Percentiles rank a stretch among this genome's conserved stretches.
These are phyloP conservation scores for Diorhabda carinulata DNA, from an alignment of 1,140 invertebrate genomes.

Conservation along the genomic window DNA sequence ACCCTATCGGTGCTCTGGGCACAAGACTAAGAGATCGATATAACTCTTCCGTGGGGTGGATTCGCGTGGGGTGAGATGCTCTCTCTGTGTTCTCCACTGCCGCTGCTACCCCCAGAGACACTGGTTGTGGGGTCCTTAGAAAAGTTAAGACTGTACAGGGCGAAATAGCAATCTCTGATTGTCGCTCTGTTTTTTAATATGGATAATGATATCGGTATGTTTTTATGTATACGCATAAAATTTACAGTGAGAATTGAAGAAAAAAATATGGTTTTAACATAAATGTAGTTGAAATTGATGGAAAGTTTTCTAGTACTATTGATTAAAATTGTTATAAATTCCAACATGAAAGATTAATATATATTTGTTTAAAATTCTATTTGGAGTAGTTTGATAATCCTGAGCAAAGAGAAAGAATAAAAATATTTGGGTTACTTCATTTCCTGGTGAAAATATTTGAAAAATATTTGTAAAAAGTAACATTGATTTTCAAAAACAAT, in stretches of 20 bases:
- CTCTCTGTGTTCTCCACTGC: conserved; percentile 26
- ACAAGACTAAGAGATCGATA: conserved; percentile 48
- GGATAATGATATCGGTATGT: not conserved
- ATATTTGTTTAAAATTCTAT: no score
- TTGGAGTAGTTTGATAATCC: no score
- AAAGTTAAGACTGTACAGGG: conserved; percentile 10
- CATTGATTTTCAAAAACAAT: no score
- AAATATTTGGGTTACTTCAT: no score
- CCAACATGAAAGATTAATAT: no score
- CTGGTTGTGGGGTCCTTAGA: conserved; percentile 6
- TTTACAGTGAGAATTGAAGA: not conserved
- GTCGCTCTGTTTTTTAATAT: no score
- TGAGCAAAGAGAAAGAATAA: no score
- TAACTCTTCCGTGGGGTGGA: conserved; percentile 50
- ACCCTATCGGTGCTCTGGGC: conserved; percentile 46
- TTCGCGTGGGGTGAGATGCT: conserved; percentile 39
- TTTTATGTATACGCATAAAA: not conserved
- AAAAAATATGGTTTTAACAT: no score
- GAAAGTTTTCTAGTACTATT: not conserved
- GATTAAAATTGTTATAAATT: not conserved
- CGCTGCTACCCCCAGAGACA: conserved; percentile 20
- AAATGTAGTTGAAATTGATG: not conserved
- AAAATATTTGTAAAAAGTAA: no score
- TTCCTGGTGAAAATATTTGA: no score
- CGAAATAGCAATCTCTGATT: not conserved